Evolutionary conservation across 2,888 invertebrate genomes (phyloP), one percentile per base, ranked within the genome.

Genomic region (Saturnia pavonia): DNA sequence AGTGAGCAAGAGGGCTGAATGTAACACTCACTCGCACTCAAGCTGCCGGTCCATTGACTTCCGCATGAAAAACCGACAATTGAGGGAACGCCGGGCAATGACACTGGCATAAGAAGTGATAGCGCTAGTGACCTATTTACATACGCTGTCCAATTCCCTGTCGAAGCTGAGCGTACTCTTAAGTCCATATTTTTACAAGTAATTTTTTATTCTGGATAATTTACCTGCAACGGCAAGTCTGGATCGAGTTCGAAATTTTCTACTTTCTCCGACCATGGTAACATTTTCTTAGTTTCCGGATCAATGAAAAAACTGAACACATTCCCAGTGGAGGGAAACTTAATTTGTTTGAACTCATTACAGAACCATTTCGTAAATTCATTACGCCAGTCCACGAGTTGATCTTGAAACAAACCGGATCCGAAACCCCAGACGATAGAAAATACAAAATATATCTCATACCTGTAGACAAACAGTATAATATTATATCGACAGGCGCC

Each of bases 301-400:
- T 99, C 98, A 72, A 99, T 97, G 87, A 96, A 99, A 89, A 96
- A 99, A 81, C 97, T 97, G 86, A 99, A 99, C 1, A 99, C 96
- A 69, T 96, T 97, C 3, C 97, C 98, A 1, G 95, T 94, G 0
- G 95, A 83, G 0, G 99, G 99, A 89, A 99, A 98, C 88, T 97
- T 97, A 42, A 99, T 95, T 0, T 97, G 95, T 89, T 98, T 99
- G 88, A 98, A 99, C 90, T 99, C 99, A 76, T 96, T 97, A 27
- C 95, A 94, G 95, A 98, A 99, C 99, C 99, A 99, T 88, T 98
- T 99, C 84, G 97, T 97, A 87, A 99, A 99, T 85, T 99, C 99
- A 78, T 97, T 97, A 65, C 99, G 95, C 96, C 98, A 98, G 86
- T 99, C 99, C 6, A 97, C 95, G 63, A 98, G 92, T 94, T 98